These are phyloP conservation scores for Villa cingulata DNA, from an alignment of 2,888 invertebrate species.

Conservation along the genomic window DNA sequence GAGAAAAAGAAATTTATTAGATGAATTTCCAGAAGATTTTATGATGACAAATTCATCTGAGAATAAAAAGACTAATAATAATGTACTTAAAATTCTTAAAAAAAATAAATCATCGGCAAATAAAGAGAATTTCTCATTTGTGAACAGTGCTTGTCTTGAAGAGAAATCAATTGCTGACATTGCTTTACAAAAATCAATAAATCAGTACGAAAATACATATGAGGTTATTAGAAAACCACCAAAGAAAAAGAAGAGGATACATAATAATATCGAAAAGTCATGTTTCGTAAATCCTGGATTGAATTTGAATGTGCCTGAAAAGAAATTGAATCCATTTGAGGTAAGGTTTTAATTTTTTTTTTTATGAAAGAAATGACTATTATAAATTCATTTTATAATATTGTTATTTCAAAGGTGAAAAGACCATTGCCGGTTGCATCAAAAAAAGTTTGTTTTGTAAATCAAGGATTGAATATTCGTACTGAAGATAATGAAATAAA, in stretches of 20 bases:
- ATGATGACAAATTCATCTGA: no score
- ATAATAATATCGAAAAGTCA: constrained; percentile 19
- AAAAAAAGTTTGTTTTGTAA: constrained; percentile 24
- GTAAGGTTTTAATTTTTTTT: constrained; percentile 14
- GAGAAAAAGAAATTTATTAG: constrained; percentile 26
- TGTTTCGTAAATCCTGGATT: constrained; percentile 35
- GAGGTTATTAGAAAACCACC: constrained; percentile 33
- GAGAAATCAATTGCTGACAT: constrained; percentile 30
- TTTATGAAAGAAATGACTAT: not conserved
- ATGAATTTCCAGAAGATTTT: not conserved
- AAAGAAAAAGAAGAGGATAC: constrained; percentile 30
- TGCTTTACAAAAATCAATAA: constrained; percentile 7
- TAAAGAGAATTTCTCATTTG: constrained; percentile 18
- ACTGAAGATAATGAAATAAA: constrained; percentile 24
- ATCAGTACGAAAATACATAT: constrained; percentile 24
- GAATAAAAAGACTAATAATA: not conserved
- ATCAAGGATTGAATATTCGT: constrained; percentile 30
- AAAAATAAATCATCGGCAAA: constrained; percentile 10
- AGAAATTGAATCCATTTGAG: constrained; percentile 35
- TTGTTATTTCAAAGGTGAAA: constrained; percentile 1
- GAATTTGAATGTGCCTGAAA: constrained; percentile 32
- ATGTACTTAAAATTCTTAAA: not conserved
- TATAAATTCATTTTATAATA: not conserved
- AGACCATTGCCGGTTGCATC: not conserved
- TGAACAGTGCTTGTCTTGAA: constrained; percentile 23